Conservation (phyloP, 2,888 invertebrate genomes). For the Bhutanitis thaidina region DNA sequence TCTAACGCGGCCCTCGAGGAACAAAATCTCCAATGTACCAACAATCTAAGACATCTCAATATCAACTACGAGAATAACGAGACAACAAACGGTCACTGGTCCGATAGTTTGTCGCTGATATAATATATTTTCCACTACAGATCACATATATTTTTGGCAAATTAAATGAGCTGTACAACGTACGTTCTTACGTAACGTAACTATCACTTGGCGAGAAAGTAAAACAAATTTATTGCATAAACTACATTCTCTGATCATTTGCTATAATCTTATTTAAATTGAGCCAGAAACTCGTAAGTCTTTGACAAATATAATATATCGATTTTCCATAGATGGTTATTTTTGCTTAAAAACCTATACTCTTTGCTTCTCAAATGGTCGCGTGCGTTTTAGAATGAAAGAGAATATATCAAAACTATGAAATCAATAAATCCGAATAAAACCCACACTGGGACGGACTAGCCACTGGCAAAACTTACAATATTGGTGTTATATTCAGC, state of each 20-base stretch:
- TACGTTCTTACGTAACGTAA: conserved; percentile 19
- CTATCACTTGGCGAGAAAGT: conserved; percentile 13
- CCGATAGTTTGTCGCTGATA: conserved; percentile 59
- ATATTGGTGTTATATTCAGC: conserved; percentile 59
- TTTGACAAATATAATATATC: neutral
- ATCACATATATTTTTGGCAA: conserved; percentile 76
- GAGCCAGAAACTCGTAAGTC: conserved; percentile 4
- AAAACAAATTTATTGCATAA: conserved; percentile 16
- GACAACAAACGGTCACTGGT: conserved; percentile 70
- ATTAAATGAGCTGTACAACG: conserved; percentile 57
- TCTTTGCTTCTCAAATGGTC: neutral
- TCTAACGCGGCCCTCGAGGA: neutral
- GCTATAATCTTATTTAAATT: neutral
- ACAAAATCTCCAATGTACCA: conserved; percentile 47
- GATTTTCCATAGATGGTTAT: neutral
- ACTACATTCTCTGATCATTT: conserved; percentile 6
- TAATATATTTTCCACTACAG: conserved; percentile 54
- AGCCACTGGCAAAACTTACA: conserved; percentile 54
- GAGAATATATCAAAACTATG: conserved; percentile 11
- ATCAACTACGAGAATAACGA: conserved; percentile 66
- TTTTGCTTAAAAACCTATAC: neutral
- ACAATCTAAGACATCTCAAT: conserved; percentile 72
- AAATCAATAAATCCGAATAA: conserved; percentile 34
- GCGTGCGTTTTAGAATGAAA: conserved; percentile 6
- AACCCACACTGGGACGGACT: conserved; percentile 64